These are phyloP conservation scores for Montipora foliosa DNA, from an alignment of 64 coral and sea anemone genomes.

Conservation along the genomic window DNA sequence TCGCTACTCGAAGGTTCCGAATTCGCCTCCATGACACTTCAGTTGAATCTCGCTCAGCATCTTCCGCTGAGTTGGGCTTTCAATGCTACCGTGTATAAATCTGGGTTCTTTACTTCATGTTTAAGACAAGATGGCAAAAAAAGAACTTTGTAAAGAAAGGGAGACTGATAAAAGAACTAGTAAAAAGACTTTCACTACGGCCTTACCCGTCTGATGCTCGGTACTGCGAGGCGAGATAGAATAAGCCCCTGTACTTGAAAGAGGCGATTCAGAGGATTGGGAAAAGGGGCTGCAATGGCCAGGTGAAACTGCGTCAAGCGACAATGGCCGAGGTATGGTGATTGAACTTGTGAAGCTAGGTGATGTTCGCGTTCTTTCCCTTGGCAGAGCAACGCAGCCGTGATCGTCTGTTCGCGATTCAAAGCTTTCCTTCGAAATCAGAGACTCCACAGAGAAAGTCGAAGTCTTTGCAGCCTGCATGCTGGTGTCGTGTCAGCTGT, in stretches of 20 bases:
- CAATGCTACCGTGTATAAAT: too few relatives aligned
- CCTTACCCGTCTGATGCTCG: constrained; percentile 30
- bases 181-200: neutral
- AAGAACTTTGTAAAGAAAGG: neutral
- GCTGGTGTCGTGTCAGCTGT: neutral
- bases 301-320: constrained; percentile 8
- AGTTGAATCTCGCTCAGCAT: too few relatives aligned
- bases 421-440: constrained; percentile 73
- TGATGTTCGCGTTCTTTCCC: constrained; percentile 14
- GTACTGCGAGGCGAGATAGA: neutral
- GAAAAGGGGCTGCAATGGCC: constrained; percentile 16
- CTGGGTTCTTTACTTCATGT: neutral
- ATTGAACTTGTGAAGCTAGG: constrained; percentile 30
- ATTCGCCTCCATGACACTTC: too few relatives aligned
- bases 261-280: constrained; percentile 21
- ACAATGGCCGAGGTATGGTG: constrained; percentile 20
- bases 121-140: too few relatives aligned
- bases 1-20: too few relatives aligned
- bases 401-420: constrained; percentile 39
- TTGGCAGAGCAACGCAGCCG: constrained; percentile 26
- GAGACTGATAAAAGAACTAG: neutral
- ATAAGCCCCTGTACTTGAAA: constrained; percentile 11
- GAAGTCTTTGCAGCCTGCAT: constrained; percentile 54
- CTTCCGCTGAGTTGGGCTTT: too few relatives aligned
- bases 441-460: constrained; percentile 75